A percentile compares a stretch with the other conserved stretches of the same genome.
These are phyloP conservation scores for Panthera leo DNA, from an alignment of 2,113 vertebrate genomes.

Conservation along the genomic window DNA sequence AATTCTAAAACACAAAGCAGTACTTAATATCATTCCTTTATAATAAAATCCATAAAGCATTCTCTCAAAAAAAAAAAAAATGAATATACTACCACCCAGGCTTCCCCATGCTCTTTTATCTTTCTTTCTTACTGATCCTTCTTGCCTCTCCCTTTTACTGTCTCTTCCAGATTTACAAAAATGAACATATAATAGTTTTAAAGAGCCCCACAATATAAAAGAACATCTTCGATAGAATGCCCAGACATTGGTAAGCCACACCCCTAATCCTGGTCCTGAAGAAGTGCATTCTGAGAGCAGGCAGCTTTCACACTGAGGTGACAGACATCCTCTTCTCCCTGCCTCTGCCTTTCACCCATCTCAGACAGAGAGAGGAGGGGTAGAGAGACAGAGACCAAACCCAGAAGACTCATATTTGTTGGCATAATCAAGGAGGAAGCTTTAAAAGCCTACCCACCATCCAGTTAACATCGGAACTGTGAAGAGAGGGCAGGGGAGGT, in stretches of 20 bases:
- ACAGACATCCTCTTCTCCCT: not conserved
- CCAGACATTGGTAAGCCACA: not conserved
- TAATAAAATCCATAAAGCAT: not conserved
- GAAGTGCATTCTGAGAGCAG: not conserved
- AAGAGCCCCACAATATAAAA: not conserved
- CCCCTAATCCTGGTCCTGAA: not conserved
- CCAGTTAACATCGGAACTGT: not conserved
- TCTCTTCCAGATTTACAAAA: not conserved
- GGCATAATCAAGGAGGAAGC: not conserved
- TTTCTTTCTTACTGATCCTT: not conserved
- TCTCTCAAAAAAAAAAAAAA: not conserved
- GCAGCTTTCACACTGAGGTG: not conserved
- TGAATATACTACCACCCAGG: not conserved
- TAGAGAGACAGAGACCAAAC: not conserved
- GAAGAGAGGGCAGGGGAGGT: not conserved
- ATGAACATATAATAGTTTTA: not conserved
- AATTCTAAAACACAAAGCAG: slow-evolving; percentile 36
- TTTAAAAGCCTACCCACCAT: not conserved
- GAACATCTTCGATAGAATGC: not conserved
- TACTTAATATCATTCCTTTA: slow-evolving; percentile 27
- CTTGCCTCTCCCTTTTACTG: not conserved
- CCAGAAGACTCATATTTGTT: not conserved
- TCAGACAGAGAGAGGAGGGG: not conserved
- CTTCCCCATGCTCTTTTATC: not conserved
- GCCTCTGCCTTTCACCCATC: not conserved